Conservation (phyloP, 1,140 invertebrate species). For the Drosophila asahinai region DNA sequence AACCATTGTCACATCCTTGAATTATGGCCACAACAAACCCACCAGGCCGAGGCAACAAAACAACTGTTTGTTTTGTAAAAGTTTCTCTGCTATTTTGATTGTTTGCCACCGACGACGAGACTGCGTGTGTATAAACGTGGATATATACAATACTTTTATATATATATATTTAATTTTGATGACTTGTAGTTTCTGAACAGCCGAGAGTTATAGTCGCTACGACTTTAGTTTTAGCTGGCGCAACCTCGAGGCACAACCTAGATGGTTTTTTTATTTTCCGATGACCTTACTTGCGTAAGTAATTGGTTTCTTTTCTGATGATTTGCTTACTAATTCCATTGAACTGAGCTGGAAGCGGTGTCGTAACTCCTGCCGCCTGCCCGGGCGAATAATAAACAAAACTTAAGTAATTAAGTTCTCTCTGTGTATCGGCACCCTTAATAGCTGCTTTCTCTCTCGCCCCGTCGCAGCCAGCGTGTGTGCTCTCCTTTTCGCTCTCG, state of each 20-base stretch:
- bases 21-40: conserved; percentile 50
- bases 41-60: conserved; percentile 29
- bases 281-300: conserved; percentile 64
- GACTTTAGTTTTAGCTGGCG: conserved; percentile 53
- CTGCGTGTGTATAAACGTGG: conserved; percentile 4
- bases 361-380: conserved; percentile 34
- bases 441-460: conserved; percentile 14
- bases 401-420: conserved; percentile 64
- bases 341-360: conserved; percentile 15
- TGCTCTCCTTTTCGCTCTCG: conserved; percentile 31
- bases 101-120: conserved; percentile 1
- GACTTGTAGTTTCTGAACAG: conserved; percentile 58
- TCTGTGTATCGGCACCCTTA: conserved; percentile 17
- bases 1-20: conserved; percentile 59
- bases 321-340: conserved; percentile 50
- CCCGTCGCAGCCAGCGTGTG: background rate
- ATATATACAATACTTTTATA: conserved; percentile 1
- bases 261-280: conserved; percentile 36
- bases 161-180: conserved; percentile 65
- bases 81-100: conserved; percentile 46
- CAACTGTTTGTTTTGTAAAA: conserved; percentile 59
- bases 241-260: conserved; percentile 69
- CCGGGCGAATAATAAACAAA: conserved; percentile 49
- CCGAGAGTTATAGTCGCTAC: conserved; percentile 50
- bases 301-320: conserved; percentile 56